A percentile compares a stretch with the other conserved stretches of the same genome.
phyloP scores from a whole-genome alignment of 2,888 invertebrate genomes.

The Drosophila helvetica region DNA sequence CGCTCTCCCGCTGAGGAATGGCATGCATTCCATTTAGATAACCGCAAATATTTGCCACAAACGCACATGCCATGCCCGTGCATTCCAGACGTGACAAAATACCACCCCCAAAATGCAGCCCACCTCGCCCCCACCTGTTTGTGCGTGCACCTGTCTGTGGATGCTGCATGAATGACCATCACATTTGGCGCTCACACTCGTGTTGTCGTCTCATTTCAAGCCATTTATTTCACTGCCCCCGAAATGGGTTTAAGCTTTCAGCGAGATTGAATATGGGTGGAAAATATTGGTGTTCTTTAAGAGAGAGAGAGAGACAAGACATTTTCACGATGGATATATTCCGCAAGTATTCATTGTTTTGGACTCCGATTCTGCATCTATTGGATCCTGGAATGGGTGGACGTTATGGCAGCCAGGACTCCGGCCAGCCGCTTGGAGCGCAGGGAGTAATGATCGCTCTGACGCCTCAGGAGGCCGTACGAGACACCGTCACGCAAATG shows the following conservation, averaged over 20 bases:
- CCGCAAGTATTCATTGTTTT: slow-evolving; percentile 10
- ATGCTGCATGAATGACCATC: no score
- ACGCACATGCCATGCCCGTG: slow-evolving; percentile 56
- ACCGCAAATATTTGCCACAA: slow-evolving; percentile 77
- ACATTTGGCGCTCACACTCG: no score
- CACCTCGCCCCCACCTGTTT: no score
- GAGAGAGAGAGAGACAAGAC: no score
- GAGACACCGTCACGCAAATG: slow-evolving; percentile 51
- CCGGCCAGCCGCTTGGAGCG: slow-evolving; percentile 41
- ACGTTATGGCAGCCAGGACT: slow-evolving; percentile 32
- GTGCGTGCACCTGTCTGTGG: no score
- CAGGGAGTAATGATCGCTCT: slow-evolving; percentile 30
- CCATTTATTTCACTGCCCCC: background rate
- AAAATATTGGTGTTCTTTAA: no score
- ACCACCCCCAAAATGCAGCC: slow-evolving; percentile 3
- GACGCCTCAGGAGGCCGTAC: slow-evolving; percentile 59
- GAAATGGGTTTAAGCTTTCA: background rate
- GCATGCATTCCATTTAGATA: slow-evolving; percentile 76
- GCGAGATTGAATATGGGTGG: background rate
- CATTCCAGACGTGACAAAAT: slow-evolving; percentile 37
- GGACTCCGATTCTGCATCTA: background rate
- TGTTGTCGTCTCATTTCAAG: background rate
- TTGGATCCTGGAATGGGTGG: background rate
- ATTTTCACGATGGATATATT: no score
- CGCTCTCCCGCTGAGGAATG: slow-evolving; percentile 37